Conservation (phyloP, 1,140 invertebrate species). For the Trichonephila clavata region DNA sequence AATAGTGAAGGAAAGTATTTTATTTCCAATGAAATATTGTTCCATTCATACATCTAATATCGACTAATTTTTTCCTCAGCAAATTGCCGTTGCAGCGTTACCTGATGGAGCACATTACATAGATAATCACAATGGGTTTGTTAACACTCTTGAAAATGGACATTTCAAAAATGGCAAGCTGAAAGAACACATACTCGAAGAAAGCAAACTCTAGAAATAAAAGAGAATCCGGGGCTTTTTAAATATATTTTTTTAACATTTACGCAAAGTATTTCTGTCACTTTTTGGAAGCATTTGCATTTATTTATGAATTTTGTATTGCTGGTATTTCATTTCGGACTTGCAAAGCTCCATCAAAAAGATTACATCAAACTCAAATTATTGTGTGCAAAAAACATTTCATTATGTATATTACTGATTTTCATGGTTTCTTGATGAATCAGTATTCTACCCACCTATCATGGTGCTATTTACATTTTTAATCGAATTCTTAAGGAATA, state of each 20-base stretch:
- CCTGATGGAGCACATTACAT: not conserved
- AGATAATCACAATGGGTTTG: not conserved
- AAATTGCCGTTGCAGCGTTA: too few relatives aligned
- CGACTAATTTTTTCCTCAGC: not conserved
- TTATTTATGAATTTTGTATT: not conserved
- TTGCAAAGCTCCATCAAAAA: not conserved
- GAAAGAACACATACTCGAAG: slow-evolving; percentile 39
- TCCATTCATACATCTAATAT: too few relatives aligned
- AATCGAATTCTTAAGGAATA: too few relatives aligned
- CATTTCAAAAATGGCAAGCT: not conserved
- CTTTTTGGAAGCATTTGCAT: not conserved
- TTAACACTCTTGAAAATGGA: not conserved
- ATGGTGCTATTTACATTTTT: too few relatives aligned
- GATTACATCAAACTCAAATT: not conserved
- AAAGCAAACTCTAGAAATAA: slow-evolving; percentile 48
- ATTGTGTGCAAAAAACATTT: not conserved
- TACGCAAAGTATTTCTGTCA: not conserved
- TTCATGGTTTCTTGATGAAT: not conserved
- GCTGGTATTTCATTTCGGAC: not conserved
- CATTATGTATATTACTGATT: not conserved
- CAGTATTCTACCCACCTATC: not conserved
- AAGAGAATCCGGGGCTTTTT: not conserved
- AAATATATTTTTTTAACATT: not conserved
- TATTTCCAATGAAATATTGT: too few relatives aligned
- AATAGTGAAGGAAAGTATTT: too few relatives aligned